phyloP scores from a whole-genome alignment of 2,797 vertebrate genomes.

The Microchirus variegatus region DNA sequence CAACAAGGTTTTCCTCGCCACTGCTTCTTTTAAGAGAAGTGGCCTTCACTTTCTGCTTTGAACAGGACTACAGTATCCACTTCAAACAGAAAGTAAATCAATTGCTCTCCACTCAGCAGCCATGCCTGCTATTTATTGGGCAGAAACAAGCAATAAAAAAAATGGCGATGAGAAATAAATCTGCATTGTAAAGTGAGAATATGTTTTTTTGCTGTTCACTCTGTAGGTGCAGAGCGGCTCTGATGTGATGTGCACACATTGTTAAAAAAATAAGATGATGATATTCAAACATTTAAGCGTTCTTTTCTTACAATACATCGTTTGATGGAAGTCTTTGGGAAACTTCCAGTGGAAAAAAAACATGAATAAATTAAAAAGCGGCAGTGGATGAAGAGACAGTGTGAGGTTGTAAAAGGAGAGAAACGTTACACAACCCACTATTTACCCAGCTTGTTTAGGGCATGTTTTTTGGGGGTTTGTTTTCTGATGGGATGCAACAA shows the following conservation, averaged over 20 bases:
- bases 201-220: constrained; percentile 23
- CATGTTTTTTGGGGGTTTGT: constrained; percentile 47
- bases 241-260: constrained; percentile 37
- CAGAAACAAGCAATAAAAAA: constrained; percentile 45
- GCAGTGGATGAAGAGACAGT: constrained; percentile 31
- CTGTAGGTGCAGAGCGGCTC: constrained; percentile 25
- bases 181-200: constrained; percentile 39
- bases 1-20: constrained; percentile 31
- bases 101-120: constrained; percentile 39
- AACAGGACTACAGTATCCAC: constrained; percentile 53
- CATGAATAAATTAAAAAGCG: constrained; percentile 62
- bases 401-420: constrained; percentile 18
- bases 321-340: constrained; percentile 56
- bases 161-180: constrained; percentile 47
- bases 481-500: constrained; percentile 64
- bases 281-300: constrained; percentile 55
- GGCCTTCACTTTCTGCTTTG: constrained; percentile 63
- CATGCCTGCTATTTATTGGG: constrained; percentile 32
- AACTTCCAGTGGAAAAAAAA: constrained; percentile 56
- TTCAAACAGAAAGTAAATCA: constrained; percentile 61
- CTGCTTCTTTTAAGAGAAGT: constrained; percentile 39
- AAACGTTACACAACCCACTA: constrained; percentile 42
- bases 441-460: constrained; percentile 55
- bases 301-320: constrained; percentile 15
- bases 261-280: constrained; percentile 52